phyloP scores from a whole-genome alignment of 2,888 invertebrate species.

The Caenorhabditis drosophilae region DNA sequence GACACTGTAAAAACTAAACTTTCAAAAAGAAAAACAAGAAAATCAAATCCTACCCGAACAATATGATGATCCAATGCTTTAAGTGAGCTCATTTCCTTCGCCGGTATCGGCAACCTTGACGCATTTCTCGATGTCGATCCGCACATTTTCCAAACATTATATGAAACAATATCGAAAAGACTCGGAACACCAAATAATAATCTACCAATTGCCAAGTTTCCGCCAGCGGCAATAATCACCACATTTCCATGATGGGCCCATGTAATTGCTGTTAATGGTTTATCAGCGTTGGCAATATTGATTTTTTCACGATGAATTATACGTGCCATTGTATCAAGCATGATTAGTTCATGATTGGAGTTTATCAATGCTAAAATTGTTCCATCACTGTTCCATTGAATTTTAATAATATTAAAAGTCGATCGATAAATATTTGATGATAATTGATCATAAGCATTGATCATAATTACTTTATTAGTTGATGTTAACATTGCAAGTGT shows the following conservation, averaged over 20 bases:
- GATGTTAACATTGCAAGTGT: slow-evolving; percentile 54
- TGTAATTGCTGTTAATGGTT: slow-evolving; percentile 82
- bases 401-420: slow-evolving; percentile 41
- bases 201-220: slow-evolving; percentile 79
- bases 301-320: slow-evolving; percentile 43
- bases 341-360: slow-evolving; percentile 41
- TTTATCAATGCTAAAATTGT: slow-evolving; percentile 60
- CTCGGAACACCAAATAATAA: slow-evolving; percentile 82
- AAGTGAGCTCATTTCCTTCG: slow-evolving; percentile 72
- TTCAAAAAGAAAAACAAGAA: neutral
- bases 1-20: slow-evolving; percentile 77
- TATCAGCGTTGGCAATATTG: slow-evolving; percentile 6
- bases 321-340: slow-evolving; percentile 31
- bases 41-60: slow-evolving; percentile 85
- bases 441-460: slow-evolving; percentile 40
- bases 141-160: slow-evolving; percentile 61
- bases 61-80: slow-evolving; percentile 76
- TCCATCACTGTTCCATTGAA: slow-evolving; percentile 62
- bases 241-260: slow-evolving; percentile 95
- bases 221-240: slow-evolving; percentile 89
- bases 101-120: slow-evolving; percentile 83
- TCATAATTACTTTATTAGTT: slow-evolving; percentile 39
- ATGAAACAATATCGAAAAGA: slow-evolving; percentile 79
- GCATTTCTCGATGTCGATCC: slow-evolving; percentile 71
- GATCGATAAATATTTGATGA: slow-evolving; percentile 24